Evolutionary conservation across 2,888 invertebrate genomes (phyloP), one percentile per base, ranked within the genome.

Genomic region (Iselma pallidipennis): DNA sequence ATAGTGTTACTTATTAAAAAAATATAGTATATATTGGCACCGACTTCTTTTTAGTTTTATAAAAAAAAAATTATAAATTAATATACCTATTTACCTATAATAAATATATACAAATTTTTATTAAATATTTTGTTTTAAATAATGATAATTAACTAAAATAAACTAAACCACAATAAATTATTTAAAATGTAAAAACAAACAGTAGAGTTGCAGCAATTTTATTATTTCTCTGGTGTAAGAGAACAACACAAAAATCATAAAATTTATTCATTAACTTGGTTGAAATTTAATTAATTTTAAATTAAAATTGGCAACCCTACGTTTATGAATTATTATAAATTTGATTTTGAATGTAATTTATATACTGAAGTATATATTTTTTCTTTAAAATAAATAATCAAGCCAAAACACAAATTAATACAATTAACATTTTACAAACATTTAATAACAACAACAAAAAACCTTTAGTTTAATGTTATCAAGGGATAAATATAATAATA

Each of bases 401-500:
- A 23, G 37, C 21, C 33, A 14, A 59, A 37, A 57, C 57, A 58
- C 12, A 16, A 33, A 53, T 61, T 57, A 61, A 60, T 48, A 50
- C 28, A 56, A 51, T 63, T 54, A 63, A 55, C 55, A 62, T 56
- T 56, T 63, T 3, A 42, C 42, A 42, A 59, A 63, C 63, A 63
- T 63, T 57, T 49, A 63, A 57, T 57, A 63, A 59, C 56, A 33
- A 63, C 57, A 63, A 50, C n/a, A 33, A 14, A 33, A 33, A 29
- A 9, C 9, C 26, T 26, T 61, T 61, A 26, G 49, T 58, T 59
- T 62, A 62, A 58, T 62, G 55, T 58, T 62, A 49, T 50, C 60
- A 61, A 61, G 61, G 61, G 61, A 56, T 61, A 33, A 49, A 56
- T 57, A 29, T 61, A 61, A 61, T 57, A 57, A 57, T n/a, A n/a